Evolutionary conservation across 2,888 invertebrate genomes (phyloP).

Genomic region (Tetropium fuscum): DNA sequence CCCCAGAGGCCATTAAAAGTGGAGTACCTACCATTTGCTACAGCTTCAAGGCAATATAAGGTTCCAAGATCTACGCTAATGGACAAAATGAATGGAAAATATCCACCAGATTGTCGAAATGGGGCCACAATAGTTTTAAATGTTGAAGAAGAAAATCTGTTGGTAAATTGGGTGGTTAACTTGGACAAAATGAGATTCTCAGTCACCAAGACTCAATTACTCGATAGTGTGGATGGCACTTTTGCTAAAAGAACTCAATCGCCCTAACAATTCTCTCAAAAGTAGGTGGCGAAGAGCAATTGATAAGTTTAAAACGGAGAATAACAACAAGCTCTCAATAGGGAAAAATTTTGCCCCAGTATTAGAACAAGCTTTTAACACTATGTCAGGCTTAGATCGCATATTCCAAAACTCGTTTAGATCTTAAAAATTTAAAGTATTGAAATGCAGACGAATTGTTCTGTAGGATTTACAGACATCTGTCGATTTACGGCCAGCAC

Average conservation of each 20-base stretch:
- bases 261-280: not conserved
- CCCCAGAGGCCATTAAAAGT: not conserved
- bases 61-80: slow-evolving; percentile 37
- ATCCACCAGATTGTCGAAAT: slow-evolving; percentile 30
- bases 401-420: too few species aligned
- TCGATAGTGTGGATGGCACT: slow-evolving; percentile 22
- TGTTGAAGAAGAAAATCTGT: slow-evolving; percentile 31
- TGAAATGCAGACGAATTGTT: too few species aligned
- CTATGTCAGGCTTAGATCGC: too few species aligned
- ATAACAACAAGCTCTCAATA: too few species aligned
- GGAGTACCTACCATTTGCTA: slow-evolving; percentile 18
- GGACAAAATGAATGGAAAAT: slow-evolving; percentile 34
- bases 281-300: too few species aligned
- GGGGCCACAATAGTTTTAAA: slow-evolving; percentile 30
- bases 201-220: slow-evolving; percentile 16
- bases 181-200: slow-evolving; percentile 32
- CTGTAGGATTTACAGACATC: too few species aligned
- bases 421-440: too few species aligned
- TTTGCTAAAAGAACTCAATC: not conserved
- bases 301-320: too few species aligned
- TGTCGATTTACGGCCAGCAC: too few species aligned
- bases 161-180: slow-evolving; percentile 32
- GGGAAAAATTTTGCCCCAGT: too few species aligned
- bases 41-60: slow-evolving; percentile 31
- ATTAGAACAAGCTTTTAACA: too few species aligned